A percentile compares a stretch with the other conserved stretches of the same genome.
Conservation (phyloP, 2,113 vertebrate genomes). For the Nesoenas mayeri region DNA sequence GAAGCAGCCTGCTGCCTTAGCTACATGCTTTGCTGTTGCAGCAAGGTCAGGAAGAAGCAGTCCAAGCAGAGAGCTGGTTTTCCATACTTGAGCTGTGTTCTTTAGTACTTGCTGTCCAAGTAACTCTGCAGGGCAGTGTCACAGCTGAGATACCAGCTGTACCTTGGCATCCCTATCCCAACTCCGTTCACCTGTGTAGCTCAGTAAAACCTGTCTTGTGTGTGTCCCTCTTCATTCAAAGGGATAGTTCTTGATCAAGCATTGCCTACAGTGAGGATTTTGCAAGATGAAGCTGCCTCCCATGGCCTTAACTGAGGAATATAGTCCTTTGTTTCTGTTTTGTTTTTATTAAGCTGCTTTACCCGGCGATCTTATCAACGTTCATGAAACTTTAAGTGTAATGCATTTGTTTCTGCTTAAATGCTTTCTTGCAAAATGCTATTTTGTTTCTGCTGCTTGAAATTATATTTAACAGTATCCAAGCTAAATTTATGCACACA, state of each 20-base stretch:
- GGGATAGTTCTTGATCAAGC: background rate
- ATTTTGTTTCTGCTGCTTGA: constrained; percentile 50
- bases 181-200: background rate
- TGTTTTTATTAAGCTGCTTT: constrained; percentile 19
- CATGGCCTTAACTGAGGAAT: background rate
- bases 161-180: background rate
- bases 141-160: background rate
- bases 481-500: constrained; percentile 20
- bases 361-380: background rate
- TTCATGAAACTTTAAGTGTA: constrained; percentile 35
- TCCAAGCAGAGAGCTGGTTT: background rate
- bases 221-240: background rate
- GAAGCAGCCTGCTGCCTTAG: background rate
- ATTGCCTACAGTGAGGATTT: background rate
- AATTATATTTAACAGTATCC: constrained; percentile 28
- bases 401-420: constrained; percentile 45
- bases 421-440: constrained; percentile 32
- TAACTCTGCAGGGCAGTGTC: background rate
- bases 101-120: background rate
- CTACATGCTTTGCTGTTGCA: background rate
- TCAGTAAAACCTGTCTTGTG: background rate
- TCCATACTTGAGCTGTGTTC: background rate
- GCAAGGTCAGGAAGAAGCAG: background rate
- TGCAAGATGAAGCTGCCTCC: background rate
- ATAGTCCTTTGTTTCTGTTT: background rate